These are phyloP conservation scores for Cheilosia soror DNA, from an alignment of 2,888 invertebrate genomes.

Conservation along the genomic window DNA sequence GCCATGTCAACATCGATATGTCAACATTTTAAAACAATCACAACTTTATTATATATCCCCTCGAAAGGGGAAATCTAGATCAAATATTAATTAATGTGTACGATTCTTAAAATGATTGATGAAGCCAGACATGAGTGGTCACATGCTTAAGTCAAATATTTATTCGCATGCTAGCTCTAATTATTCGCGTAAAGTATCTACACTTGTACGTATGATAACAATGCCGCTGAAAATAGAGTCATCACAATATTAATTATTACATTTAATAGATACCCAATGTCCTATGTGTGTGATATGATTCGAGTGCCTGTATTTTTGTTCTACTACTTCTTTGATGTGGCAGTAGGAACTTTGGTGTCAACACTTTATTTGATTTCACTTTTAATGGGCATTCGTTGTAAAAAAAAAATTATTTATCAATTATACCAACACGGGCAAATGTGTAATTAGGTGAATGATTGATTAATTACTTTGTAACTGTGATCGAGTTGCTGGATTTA, in stretches of 20 bases:
- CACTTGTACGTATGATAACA: slow-evolving; percentile 40
- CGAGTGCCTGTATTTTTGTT: neutral
- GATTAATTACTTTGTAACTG: slow-evolving; percentile 35
- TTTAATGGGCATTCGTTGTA: slow-evolving; percentile 15
- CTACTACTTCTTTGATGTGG: neutral
- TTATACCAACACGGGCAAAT: neutral
- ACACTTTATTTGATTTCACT: slow-evolving; percentile 5
- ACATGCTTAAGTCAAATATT: slow-evolving; percentile 56
- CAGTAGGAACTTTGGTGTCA: neutral
- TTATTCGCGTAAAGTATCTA: slow-evolving; percentile 39
- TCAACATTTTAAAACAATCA: slow-evolving; percentile 43
- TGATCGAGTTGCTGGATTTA: slow-evolving; percentile 35
- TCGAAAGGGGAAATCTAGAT: slow-evolving; percentile 32
- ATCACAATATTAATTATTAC: slow-evolving; percentile 55
- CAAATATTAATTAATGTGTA: slow-evolving; percentile 35
- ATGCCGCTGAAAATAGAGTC: slow-evolving; percentile 45
- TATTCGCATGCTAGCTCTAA: slow-evolving; percentile 54
- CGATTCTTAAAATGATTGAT: slow-evolving; percentile 47
- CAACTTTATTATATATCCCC: slow-evolving; percentile 16
- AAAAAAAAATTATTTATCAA: neutral
- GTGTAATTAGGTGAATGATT: slow-evolving; percentile 7
- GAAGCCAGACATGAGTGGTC: slow-evolving; percentile 33
- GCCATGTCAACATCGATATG: slow-evolving; percentile 28
- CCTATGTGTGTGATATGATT: slow-evolving; percentile 6
- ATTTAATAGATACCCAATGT: slow-evolving; percentile 15